These are phyloP conservation scores for Ceuthmochares aereus DNA, from an alignment of 2,113 vertebrate genomes.

Conservation along the genomic window DNA sequence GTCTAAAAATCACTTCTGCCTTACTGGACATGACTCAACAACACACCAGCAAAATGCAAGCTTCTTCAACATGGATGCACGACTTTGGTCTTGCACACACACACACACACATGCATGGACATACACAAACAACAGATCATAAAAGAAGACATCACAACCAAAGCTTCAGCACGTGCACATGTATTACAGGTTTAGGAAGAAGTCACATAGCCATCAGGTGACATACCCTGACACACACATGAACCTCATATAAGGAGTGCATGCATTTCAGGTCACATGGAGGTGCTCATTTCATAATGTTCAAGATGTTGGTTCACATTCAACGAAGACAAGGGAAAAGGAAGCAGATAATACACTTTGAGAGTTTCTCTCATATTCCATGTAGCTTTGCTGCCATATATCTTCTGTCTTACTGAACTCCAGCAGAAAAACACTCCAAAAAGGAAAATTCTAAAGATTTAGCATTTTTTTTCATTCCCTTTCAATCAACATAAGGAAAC, in stretches of 20 bases:
- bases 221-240: fast-evolving
- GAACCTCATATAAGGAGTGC: too few species aligned
- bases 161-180: not conserved
- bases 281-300: not conserved
- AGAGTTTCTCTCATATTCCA: fast-evolving
- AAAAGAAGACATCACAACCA: not conserved
- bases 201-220: fast-evolving
- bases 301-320: not conserved
- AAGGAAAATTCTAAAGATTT: not conserved
- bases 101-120: not conserved
- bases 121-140: too few species aligned
- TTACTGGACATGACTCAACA: not conserved
- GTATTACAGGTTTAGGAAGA: not conserved
- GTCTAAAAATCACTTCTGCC: not conserved
- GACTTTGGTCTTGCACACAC: not conserved
- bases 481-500: not conserved
- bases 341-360: fast-evolving
- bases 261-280: not conserved
- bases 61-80: fast-evolving
- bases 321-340: not conserved
- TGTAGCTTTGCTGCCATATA: not conserved
- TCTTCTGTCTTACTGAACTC: not conserved
- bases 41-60: not conserved
- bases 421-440: not conserved
- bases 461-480: not conserved